Conservation (phyloP, 2,888 invertebrate species). For the Gymnosoma rotundatum region DNA sequence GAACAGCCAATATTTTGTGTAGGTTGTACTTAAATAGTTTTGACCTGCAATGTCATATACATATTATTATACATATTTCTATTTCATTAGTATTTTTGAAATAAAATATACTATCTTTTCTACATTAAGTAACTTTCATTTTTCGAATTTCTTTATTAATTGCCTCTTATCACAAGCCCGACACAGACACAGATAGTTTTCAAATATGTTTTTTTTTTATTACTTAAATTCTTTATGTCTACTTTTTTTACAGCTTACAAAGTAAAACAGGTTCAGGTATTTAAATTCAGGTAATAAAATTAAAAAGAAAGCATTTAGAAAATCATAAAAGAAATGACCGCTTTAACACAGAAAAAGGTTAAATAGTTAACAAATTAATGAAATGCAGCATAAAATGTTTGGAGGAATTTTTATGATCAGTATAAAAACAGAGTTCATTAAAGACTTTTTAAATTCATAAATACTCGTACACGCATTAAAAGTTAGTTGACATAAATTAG, state of each 20-base stretch:
- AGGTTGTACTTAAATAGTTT: no score
- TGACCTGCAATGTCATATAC: no score
- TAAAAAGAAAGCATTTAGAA: conserved; percentile 23
- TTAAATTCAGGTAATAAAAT: conserved; percentile 9
- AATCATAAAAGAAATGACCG: background rate
- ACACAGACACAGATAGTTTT: background rate
- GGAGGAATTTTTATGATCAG: background rate
- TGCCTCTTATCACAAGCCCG: background rate
- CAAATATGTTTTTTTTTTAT: background rate
- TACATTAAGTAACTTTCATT: conserved; percentile 32
- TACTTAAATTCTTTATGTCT: background rate
- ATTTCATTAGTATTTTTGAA: background rate
- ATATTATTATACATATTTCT: no score
- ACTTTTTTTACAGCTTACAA: background rate
- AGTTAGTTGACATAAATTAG: no score
- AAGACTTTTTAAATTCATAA: no score
- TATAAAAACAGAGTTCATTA: no score
- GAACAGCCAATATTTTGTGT: no score
- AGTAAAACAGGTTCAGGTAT: conserved; percentile 18
- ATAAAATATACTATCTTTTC: background rate
- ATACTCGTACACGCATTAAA: no score
- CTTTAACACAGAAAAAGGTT: background rate
- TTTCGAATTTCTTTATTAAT: conserved; percentile 33
- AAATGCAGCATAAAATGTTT: background rate
- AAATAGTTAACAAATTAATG: background rate